These are phyloP conservation scores for Scaptomyza hsui DNA, from an alignment of 1,140 invertebrate species.

Conservation along the genomic window DNA sequence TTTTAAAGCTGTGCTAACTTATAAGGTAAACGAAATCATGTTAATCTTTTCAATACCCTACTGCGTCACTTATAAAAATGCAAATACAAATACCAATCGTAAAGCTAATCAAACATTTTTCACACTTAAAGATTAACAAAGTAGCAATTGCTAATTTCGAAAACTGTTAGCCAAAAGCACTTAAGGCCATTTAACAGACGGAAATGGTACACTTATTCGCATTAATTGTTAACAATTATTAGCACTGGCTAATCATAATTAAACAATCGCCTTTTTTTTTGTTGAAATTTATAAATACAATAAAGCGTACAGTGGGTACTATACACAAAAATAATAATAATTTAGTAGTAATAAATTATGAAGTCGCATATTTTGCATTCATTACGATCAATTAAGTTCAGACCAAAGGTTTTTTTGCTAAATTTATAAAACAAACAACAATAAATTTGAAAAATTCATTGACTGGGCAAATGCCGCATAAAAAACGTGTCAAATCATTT, in stretches of 20 bases:
- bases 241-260: slow-evolving; percentile 24
- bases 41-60: neutral
- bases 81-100: neutral
- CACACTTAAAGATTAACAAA: slow-evolving; percentile 1
- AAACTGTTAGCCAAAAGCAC: slow-evolving; percentile 2
- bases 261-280: slow-evolving; percentile 1
- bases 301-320: slow-evolving; percentile 13
- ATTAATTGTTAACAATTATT: slow-evolving; percentile 30
- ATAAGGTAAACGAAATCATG: neutral
- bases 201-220: slow-evolving; percentile 8
- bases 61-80: neutral
- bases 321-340: slow-evolving; percentile 6
- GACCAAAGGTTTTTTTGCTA: slow-evolving; percentile 11
- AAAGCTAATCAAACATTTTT: slow-evolving; percentile 1
- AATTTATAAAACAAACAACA: slow-evolving; percentile 17
- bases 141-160: neutral
- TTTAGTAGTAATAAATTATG: slow-evolving; percentile 21
- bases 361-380: slow-evolving; percentile 26
- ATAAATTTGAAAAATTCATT: slow-evolving; percentile 12
- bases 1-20: slow-evolving; percentile 8
- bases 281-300: slow-evolving; percentile 31
- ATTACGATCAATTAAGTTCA: slow-evolving; percentile 33
- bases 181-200: slow-evolving; percentile 4
- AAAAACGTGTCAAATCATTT: slow-evolving; percentile 28
- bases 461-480: slow-evolving; percentile 16